These are phyloP conservation scores for Coboldia fuscipes DNA, from an alignment of 1,140 invertebrate species.

Conservation along the genomic window DNA sequence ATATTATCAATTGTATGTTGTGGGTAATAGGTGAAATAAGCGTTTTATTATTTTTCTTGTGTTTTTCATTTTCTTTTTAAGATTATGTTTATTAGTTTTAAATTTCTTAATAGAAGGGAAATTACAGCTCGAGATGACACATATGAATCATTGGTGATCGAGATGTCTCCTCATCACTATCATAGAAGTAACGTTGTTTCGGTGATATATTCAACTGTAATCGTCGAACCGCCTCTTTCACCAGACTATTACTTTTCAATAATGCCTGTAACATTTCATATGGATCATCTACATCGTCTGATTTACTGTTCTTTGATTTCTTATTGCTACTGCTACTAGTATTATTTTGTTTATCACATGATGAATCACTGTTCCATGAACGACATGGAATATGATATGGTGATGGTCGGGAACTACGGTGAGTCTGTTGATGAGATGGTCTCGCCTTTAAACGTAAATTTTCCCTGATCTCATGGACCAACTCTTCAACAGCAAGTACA, in stretches of 20 bases:
- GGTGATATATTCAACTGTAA: slow-evolving; percentile 27
- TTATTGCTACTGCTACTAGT: slow-evolving; percentile 10
- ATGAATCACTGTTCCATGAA: slow-evolving; percentile 21
- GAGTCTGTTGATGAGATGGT: slow-evolving; percentile 22
- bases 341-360: slow-evolving; percentile 11
- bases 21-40: no score
- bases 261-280: slow-evolving; percentile 42
- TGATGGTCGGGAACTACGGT: slow-evolving; percentile 26
- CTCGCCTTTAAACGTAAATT: slow-evolving; percentile 32
- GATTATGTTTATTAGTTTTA: no score
- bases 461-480: slow-evolving; percentile 46
- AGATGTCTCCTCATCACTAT: slow-evolving; percentile 24
- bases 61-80: no score
- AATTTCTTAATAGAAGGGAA: no score
- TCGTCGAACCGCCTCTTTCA: slow-evolving; percentile 45
- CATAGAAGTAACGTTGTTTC: slow-evolving; percentile 25
- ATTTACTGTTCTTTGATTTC: slow-evolving; percentile 15
- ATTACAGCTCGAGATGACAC: slow-evolving; percentile 8
- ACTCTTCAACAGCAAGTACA: slow-evolving; percentile 32
- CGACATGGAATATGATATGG: slow-evolving; percentile 34
- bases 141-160: slow-evolving; percentile 6
- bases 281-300: slow-evolving; percentile 30
- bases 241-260: slow-evolving; percentile 38
- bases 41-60: no score
- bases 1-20: no score